Percentiles rank a stretch among this genome's conserved stretches.
These are phyloP conservation scores for Peromyscus polionotus DNA, from an alignment of 2,113 vertebrate species.

Conservation along the genomic window DNA sequence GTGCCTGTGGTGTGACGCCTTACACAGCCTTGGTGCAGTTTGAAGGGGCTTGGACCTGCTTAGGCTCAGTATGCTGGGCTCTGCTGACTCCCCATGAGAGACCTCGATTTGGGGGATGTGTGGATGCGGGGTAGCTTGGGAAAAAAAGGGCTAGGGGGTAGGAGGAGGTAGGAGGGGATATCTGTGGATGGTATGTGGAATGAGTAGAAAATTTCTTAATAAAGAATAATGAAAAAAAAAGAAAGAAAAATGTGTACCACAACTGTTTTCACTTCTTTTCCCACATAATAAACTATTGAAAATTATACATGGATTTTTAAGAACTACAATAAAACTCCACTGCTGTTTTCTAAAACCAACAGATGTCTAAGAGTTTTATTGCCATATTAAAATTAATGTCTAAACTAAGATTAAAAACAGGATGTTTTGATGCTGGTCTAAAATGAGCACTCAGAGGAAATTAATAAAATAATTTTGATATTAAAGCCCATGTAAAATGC, in stretches of 20 bases:
- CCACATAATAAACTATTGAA: not conserved
- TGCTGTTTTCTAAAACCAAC: not conserved
- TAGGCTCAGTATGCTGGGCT: no score
- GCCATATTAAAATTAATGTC: constrained; percentile 53
- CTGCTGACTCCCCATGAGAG: no score
- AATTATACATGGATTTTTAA: constrained; percentile 17
- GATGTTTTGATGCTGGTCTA: constrained; percentile 48
- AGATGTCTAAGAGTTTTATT: constrained; percentile 46
- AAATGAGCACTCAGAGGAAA: constrained; percentile 56
- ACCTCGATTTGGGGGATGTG: no score
- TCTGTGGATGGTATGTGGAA: no score
- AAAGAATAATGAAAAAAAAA: no score
- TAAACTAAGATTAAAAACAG: constrained; percentile 64
- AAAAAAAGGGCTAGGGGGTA: no score
- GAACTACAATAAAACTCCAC: not conserved
- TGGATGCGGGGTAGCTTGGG: no score
- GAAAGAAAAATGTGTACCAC: not conserved
- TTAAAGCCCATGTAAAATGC: constrained; percentile 53
- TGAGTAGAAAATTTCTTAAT: no score
- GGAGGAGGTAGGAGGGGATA: no score
- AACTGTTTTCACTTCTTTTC: not conserved
- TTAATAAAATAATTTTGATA: constrained; percentile 65
- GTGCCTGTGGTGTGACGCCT: no score
- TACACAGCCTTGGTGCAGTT: no score
- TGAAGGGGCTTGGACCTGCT: no score